Conservation (phyloP, 1,140 invertebrate species). For the Tetragonula clypearis region DNA sequence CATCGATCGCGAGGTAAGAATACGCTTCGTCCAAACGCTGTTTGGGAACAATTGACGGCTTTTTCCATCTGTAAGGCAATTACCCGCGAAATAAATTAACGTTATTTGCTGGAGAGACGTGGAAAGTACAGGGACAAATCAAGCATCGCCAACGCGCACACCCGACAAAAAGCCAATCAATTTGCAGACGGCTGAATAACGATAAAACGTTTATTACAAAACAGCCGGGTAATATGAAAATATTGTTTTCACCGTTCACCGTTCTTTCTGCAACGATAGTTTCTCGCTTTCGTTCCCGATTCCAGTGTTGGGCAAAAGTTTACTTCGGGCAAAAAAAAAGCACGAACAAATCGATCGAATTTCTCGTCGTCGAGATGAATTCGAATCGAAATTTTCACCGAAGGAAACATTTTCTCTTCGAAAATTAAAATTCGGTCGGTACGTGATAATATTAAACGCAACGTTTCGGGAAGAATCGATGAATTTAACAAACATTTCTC, state of each 20-base stretch:
- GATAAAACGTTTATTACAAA: constrained; percentile 23
- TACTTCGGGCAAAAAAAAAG: not conserved
- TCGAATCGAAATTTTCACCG: not conserved
- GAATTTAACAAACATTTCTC: no score
- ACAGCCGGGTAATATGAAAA: constrained; percentile 2
- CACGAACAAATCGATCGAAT: not conserved
- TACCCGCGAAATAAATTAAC: not conserved
- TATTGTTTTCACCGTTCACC: constrained; percentile 39
- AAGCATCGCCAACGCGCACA: constrained; percentile 28
- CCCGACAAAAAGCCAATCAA: constrained; percentile 38
- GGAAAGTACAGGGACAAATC: not conserved
- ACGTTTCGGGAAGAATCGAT: no score
- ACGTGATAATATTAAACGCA: no score
- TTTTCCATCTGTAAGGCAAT: not conserved
- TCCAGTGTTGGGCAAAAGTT: not conserved
- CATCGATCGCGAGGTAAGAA: not conserved
- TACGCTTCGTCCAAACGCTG: not conserved
- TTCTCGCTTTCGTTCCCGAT: constrained; percentile 30
- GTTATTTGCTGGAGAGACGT: not conserved
- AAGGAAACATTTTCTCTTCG: not conserved
- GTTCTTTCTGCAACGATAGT: constrained; percentile 35
- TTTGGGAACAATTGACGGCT: not conserved
- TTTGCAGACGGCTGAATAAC: constrained; percentile 28
- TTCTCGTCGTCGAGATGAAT: not conserved
- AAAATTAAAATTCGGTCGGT: no score